Evolutionary conservation across 2,797 vertebrate species (phyloP).

Genomic region (Picus viridis): DNA sequence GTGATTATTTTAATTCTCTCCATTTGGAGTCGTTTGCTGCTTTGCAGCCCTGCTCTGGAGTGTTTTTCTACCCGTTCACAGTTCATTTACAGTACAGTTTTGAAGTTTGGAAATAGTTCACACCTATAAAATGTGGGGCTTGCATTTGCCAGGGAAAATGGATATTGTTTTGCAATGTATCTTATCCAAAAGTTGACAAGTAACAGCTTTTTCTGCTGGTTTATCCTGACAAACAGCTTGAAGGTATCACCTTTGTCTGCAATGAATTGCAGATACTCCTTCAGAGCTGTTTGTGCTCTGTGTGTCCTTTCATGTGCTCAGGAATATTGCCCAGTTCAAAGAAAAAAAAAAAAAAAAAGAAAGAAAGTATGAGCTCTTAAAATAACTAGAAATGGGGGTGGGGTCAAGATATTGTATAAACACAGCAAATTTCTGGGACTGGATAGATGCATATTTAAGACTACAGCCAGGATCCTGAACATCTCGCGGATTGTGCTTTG

Average conservation of each 20-base stretch:
- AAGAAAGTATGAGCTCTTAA: constrained; percentile 76
- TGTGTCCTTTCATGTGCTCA: constrained; percentile 75
- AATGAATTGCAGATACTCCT: constrained; percentile 68
- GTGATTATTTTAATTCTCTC: constrained; percentile 55
- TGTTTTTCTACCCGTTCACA: constrained; percentile 53
- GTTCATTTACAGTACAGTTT: constrained; percentile 43
- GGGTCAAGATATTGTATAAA: constrained; percentile 68
- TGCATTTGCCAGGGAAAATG: constrained; percentile 66
- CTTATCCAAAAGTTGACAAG: constrained; percentile 72
- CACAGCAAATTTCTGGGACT: constrained; percentile 26
- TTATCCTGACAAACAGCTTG: constrained; percentile 76
- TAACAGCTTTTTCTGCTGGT: constrained; percentile 68
- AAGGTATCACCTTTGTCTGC: constrained; percentile 74
- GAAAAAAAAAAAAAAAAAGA: too few relatives aligned
- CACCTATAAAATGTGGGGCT: constrained; percentile 77
- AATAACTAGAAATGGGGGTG: constrained; percentile 74
- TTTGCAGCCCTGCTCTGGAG: background rate
- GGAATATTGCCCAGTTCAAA: constrained; percentile 76
- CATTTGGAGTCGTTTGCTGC: constrained; percentile 42
- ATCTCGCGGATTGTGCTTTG: constrained; percentile 42
- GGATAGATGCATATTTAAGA: background rate
- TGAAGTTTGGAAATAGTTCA: constrained; percentile 77
- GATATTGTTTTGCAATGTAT: constrained; percentile 59
- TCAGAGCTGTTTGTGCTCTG: constrained; percentile 67
- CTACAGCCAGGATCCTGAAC: background rate